phyloP scores from a whole-genome alignment of 2,797 vertebrate genomes.

The Oreochromis mossambicus region DNA sequence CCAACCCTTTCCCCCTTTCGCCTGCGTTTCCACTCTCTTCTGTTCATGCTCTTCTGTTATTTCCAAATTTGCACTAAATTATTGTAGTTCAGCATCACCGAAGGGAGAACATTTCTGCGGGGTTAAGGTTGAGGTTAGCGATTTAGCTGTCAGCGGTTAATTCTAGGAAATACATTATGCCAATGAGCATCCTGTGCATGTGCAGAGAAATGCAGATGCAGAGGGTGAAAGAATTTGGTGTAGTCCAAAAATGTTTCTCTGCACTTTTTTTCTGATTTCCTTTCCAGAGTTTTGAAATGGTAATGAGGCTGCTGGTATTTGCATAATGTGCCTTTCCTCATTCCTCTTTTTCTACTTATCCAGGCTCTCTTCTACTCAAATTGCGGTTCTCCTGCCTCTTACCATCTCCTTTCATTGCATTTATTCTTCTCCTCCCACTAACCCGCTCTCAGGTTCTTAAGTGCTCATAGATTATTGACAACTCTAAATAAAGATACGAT shows the following conservation, averaged over 20 bases:
- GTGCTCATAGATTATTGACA: slow-evolving; percentile 67
- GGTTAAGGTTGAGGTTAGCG: not conserved
- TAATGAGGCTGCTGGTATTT: slow-evolving; percentile 62
- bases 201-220: slow-evolving; percentile 1
- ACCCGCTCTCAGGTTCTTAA: slow-evolving; percentile 48
- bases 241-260: slow-evolving; percentile 37
- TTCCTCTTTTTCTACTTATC: slow-evolving; percentile 27
- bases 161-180: not conserved
- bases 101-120: not conserved
- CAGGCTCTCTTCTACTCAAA: slow-evolving; percentile 28
- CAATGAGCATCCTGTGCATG: not conserved
- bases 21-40: not conserved
- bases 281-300: slow-evolving; percentile 62
- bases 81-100: not conserved
- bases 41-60: not conserved
- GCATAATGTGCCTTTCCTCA: slow-evolving; percentile 56
- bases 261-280: slow-evolving; percentile 40
- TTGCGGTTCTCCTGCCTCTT: slow-evolving; percentile 17
- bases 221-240: slow-evolving; percentile 16
- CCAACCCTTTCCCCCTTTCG: not conserved
- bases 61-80: not conserved
- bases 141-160: not conserved
- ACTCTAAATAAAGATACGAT: slow-evolving; percentile 62
- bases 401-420: slow-evolving; percentile 28
- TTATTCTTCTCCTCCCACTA: slow-evolving; percentile 15